These are phyloP conservation scores for Nannospalax galili DNA, from an alignment of 2,113 vertebrate genomes.

Conservation along the genomic window DNA sequence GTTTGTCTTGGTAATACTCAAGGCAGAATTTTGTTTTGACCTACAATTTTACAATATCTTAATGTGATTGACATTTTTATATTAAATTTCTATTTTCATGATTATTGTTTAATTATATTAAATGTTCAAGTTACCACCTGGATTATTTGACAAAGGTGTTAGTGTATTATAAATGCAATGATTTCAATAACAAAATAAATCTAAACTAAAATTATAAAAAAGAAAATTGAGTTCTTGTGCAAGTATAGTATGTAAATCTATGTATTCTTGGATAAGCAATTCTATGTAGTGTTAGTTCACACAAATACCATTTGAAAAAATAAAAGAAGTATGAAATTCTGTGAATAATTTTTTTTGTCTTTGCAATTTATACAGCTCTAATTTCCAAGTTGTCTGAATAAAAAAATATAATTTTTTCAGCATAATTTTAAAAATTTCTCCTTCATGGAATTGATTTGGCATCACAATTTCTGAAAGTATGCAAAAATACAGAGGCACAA, in stretches of 20 bases:
- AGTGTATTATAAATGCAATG: neutral
- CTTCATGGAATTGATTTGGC: neutral
- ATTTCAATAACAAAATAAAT: neutral
- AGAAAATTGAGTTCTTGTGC: neutral
- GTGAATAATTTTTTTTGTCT: neutral
- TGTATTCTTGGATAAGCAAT: neutral
- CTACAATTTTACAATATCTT: neutral
- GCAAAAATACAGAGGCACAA: neutral
- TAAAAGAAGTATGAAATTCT: neutral
- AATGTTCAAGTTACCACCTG: neutral
- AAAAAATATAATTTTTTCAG: too few species aligned
- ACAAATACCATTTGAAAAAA: neutral
- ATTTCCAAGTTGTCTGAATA: too few species aligned
- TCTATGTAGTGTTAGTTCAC: neutral
- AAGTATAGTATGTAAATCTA: neutral
- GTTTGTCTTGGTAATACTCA: neutral
- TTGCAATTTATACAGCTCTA: neutral
- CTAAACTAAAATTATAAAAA: neutral
- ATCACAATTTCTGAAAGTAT: neutral
- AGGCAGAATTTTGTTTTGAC: neutral
- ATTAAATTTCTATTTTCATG: neutral
- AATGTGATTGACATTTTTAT: neutral
- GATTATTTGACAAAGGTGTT: neutral
- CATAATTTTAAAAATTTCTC: neutral
- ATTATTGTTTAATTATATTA: neutral